These are phyloP conservation scores for Mormyrops attenuatus DNA, from an alignment of 2,797 vertebrate genomes.

Conservation along the genomic window DNA sequence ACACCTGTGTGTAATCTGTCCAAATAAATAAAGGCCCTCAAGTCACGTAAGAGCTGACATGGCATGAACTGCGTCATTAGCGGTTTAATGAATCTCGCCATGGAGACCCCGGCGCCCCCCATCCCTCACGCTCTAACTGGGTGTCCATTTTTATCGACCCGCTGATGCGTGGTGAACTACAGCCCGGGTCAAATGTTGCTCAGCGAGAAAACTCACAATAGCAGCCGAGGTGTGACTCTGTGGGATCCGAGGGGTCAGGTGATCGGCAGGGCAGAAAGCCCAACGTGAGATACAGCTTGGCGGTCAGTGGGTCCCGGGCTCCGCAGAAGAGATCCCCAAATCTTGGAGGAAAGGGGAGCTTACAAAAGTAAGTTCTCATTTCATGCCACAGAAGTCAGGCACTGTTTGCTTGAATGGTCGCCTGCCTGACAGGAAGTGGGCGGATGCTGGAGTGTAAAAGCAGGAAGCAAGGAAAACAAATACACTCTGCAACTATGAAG, in stretches of 20 bases:
- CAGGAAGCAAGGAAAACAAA: not conserved
- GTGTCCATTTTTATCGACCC: constrained; percentile 60
- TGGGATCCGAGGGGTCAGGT: constrained; percentile 39
- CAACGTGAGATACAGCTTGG: not conserved
- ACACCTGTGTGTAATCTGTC: constrained; percentile 7
- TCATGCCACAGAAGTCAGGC: not conserved
- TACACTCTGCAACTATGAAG: not conserved
- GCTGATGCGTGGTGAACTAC: constrained; percentile 55
- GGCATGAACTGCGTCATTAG: constrained; percentile 64
- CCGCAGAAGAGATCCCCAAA: not conserved
- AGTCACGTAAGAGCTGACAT: constrained; percentile 50
- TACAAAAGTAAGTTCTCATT: not conserved
- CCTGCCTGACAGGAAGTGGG: constrained; percentile 2
- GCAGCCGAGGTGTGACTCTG: constrained; percentile 50
- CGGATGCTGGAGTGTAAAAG: not conserved
- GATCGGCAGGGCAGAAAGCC: constrained; percentile 35
- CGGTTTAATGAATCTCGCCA: constrained; percentile 62
- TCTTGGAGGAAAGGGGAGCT: not conserved
- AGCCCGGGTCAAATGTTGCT: constrained; percentile 57
- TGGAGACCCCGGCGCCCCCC: constrained; percentile 45
- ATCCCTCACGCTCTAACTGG: constrained; percentile 37
- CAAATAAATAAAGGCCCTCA: constrained; percentile 50
- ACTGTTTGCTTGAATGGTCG: not conserved
- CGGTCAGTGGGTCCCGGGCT: not conserved
- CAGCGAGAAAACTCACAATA: constrained; percentile 52